Conservation (phyloP, 2,797 vertebrate genomes). For the Cyprinodon diabolis region DNA sequence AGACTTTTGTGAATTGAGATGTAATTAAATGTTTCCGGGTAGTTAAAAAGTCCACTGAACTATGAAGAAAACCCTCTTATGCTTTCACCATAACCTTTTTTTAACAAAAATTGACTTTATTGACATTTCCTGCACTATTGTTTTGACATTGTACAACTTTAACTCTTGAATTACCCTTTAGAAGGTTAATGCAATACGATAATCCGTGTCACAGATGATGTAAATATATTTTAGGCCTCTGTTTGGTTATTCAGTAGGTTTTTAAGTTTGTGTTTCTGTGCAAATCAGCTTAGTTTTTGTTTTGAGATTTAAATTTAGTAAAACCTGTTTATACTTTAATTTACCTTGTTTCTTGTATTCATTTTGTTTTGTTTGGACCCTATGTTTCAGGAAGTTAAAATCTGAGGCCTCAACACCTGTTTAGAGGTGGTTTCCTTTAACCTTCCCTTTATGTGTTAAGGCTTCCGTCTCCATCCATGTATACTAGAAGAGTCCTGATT, state of each 20-base stretch:
- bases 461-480: too few species aligned
- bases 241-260: neutral
- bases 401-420: too few species aligned
- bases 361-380: neutral
- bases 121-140: too few species aligned
- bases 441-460: too few species aligned
- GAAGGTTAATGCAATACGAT: neutral
- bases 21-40: conserved; percentile 9
- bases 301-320: neutral
- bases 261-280: neutral
- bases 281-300: neutral
- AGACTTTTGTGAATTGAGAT: conserved; percentile 27
- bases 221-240: neutral
- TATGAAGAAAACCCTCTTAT: conserved; percentile 3
- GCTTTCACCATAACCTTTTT: neutral
- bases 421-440: too few species aligned
- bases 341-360: neutral
- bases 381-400: too few species aligned
- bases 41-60: neutral
- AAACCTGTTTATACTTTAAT: neutral
- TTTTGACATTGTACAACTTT: too few species aligned
- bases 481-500: too few species aligned
- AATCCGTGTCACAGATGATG: neutral
- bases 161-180: neutral
- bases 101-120: neutral